Percentiles rank a stretch among this genome's conserved stretches.
phyloP scores from a whole-genome alignment of 2,113 vertebrate genomes.

The Arvicanthis niloticus region DNA sequence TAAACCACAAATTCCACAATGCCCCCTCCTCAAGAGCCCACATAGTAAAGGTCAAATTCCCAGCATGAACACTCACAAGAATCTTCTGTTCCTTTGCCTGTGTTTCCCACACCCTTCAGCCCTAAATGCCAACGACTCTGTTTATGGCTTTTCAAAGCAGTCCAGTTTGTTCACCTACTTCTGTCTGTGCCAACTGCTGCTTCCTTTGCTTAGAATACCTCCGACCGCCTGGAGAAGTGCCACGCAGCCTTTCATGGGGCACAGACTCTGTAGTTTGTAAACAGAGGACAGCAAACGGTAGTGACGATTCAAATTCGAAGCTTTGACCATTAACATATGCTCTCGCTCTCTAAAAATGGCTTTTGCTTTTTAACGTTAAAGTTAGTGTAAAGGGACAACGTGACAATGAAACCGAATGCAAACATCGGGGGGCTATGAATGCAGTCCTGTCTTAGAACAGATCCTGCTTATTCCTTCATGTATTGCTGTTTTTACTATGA shows the following conservation, averaged over 20 bases:
- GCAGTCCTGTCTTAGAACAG: neutral
- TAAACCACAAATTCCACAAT: slow-evolving; percentile 38
- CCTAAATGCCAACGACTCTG: neutral
- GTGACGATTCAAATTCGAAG: neutral
- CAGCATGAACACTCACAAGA: neutral
- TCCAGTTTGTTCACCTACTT: neutral
- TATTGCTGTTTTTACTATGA: neutral
- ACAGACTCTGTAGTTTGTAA: neutral
- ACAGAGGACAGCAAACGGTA: neutral
- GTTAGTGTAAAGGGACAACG: neutral
- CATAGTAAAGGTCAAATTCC: slow-evolving; percentile 38
- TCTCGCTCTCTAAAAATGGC: neutral
- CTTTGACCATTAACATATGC: neutral
- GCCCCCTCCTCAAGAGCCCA: neutral
- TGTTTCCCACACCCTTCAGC: neutral
- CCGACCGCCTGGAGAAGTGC: slow-evolving; percentile 28
- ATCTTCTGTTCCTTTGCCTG: neutral
- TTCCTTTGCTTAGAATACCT: neutral
- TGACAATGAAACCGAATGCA: neutral
- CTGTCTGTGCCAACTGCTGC: neutral
- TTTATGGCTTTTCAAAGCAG: slow-evolving; percentile 39
- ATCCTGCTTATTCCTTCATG: neutral
- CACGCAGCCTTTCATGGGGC: slow-evolving; percentile 2
- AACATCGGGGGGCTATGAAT: neutral
- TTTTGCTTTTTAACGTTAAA: neutral